Conservation (phyloP, 2,888 invertebrate species). For the Masnerella sp. region DNA sequence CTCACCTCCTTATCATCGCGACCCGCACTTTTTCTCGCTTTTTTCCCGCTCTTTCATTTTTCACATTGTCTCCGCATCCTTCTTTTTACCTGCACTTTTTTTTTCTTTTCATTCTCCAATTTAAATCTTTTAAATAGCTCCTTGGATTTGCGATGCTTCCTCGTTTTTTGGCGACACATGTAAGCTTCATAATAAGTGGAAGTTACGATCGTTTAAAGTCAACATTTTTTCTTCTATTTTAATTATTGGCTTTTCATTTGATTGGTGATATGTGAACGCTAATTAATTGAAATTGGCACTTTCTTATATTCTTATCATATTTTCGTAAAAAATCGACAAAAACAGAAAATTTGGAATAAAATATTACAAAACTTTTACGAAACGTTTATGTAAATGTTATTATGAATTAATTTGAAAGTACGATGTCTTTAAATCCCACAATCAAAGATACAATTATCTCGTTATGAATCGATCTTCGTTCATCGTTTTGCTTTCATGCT, state of each 20-base stretch:
- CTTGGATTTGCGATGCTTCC: background rate
- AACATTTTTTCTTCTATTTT: too few relatives aligned
- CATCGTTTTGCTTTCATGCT: constrained; percentile 41
- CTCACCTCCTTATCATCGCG: constrained; percentile 39
- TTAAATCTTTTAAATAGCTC: constrained; percentile 36
- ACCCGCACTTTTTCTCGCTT: constrained; percentile 41
- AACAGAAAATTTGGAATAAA: too few relatives aligned
- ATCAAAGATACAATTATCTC: constrained; percentile 35
- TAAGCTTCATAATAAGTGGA: too few relatives aligned
- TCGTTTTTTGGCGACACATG: too few relatives aligned
- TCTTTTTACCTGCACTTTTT: background rate
- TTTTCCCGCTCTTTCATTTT: constrained; percentile 27
- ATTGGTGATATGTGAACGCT: too few relatives aligned
- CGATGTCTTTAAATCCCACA: constrained; percentile 24
- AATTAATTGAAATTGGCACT: too few relatives aligned
- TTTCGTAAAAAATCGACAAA: too few relatives aligned
- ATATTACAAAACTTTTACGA: too few relatives aligned
- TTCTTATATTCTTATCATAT: too few relatives aligned
- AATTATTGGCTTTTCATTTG: too few relatives aligned
- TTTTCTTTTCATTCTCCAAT: constrained; percentile 22
- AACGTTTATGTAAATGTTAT: constrained; percentile 3
- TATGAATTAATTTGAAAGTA: constrained; percentile 29
- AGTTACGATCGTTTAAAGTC: too few relatives aligned
- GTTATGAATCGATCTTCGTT: constrained; percentile 47
- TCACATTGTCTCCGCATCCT: constrained; percentile 16